A percentile compares a stretch with the other conserved stretches of the same genome.
Evolutionary conservation across 2,113 vertebrate genomes (phyloP).

Genomic region (Antechinus stuartii): DNA sequence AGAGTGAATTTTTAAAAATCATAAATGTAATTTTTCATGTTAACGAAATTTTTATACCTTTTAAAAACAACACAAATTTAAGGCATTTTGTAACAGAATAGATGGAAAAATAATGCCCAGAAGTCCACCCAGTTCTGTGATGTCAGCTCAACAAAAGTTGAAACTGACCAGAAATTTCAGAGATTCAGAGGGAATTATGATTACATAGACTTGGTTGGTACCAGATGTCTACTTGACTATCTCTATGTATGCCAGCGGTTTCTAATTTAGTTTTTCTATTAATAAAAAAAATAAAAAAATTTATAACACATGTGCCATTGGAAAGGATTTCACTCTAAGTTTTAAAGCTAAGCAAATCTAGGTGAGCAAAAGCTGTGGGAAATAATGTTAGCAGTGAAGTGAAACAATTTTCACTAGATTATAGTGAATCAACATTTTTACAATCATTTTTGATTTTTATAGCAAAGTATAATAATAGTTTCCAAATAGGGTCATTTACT

Average conservation of each 20-base stretch:
- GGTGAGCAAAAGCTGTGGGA: slow-evolving; percentile 47
- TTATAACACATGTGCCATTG: slow-evolving; percentile 47
- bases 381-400: slow-evolving; percentile 51
- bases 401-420: slow-evolving; percentile 32
- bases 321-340: slow-evolving; percentile 18
- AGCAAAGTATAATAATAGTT: slow-evolving; percentile 54
- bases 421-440: slow-evolving; percentile 56
- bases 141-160: slow-evolving; percentile 30
- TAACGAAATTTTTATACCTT: background rate
- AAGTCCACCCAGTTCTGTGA: background rate
- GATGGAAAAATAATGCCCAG: slow-evolving; percentile 46
- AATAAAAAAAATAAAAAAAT: slow-evolving; percentile 47
- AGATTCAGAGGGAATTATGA: slow-evolving; percentile 61
- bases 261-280: background rate
- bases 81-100: slow-evolving; percentile 17
- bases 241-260: slow-evolving; percentile 39
- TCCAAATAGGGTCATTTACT: slow-evolving; percentile 68
- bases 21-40: slow-evolving; percentile 13
- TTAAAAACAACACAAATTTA: slow-evolving; percentile 4
- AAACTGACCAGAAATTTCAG: slow-evolving; percentile 54
- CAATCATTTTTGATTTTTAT: slow-evolving; percentile 57
- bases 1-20: slow-evolving; percentile 12
- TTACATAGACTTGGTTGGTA: slow-evolving; percentile 54
- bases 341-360: slow-evolving; percentile 41
- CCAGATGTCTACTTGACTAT: slow-evolving; percentile 43